These are phyloP conservation scores for Standfussiana lucernea DNA, from an alignment of 2,888 invertebrate species.

Conservation along the genomic window DNA sequence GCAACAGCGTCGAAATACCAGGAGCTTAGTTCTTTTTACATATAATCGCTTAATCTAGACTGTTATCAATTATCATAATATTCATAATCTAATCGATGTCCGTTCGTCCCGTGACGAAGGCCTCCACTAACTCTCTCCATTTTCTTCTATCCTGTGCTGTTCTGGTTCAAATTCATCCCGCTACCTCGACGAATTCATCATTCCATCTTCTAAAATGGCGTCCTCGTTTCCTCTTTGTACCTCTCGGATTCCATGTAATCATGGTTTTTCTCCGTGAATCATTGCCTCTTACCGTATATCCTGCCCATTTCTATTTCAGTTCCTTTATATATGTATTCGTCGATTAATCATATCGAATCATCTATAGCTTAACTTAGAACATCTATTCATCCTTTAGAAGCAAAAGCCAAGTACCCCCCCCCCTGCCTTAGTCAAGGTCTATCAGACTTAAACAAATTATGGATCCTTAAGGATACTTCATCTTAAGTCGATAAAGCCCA, in stretches of 20 bases:
- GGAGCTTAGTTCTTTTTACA: too few relatives aligned
- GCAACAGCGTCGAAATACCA: too few relatives aligned
- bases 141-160: not conserved
- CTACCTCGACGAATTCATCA: not conserved
- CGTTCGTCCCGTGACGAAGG: not conserved
- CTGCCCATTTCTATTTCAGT: not conserved
- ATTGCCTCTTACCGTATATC: not conserved
- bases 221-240: not conserved
- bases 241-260: not conserved
- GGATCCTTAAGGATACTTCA: conserved; percentile 6
- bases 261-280: not conserved
- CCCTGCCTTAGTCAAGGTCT: not conserved
- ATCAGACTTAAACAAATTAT: conserved; percentile 16
- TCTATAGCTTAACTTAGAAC: not conserved
- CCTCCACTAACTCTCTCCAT: not conserved
- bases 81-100: too few relatives aligned
- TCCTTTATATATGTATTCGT: not conserved
- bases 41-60: too few relatives aligned
- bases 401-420: not conserved
- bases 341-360: not conserved
- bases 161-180: not conserved
- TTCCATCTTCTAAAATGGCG: not conserved
- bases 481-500: conserved; percentile 8
- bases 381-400: not conserved
- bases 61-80: too few relatives aligned